Evolutionary conservation across 2,888 invertebrate genomes (phyloP).

Genomic region (Acleris laterana): DNA sequence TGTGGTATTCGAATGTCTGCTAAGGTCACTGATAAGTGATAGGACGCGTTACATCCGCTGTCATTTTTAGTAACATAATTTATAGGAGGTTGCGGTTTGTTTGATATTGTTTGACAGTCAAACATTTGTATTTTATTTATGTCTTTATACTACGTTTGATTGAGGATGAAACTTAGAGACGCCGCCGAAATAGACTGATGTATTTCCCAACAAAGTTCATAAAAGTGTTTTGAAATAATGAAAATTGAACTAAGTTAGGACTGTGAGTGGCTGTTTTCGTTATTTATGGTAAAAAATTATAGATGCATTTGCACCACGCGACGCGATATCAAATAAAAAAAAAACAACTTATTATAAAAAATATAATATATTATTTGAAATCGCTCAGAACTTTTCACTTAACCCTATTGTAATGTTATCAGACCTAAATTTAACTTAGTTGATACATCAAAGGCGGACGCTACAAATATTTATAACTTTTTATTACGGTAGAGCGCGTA

Average conservation of each 20-base stretch:
- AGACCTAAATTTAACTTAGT: constrained; percentile 19
- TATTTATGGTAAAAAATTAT: too few species aligned
- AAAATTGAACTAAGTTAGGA: too few species aligned
- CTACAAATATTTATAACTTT: constrained; percentile 1
- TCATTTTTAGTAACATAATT: not conserved
- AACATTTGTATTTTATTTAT: too few species aligned
- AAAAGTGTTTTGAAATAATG: too few species aligned
- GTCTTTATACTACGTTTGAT: too few species aligned
- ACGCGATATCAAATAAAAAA: too few species aligned
- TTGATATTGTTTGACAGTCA: not conserved
- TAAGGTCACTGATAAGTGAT: constrained; percentile 36
- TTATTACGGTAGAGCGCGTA: not conserved
- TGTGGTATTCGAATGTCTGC: constrained; percentile 13
- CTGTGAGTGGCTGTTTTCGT: too few species aligned
- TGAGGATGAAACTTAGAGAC: too few species aligned
- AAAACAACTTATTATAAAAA: not conserved
- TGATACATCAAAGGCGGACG: constrained; percentile 26
- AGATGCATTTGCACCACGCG: too few species aligned
- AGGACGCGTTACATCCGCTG: constrained; percentile 33
- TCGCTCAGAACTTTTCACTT: constrained; percentile 1
- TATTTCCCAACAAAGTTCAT: too few species aligned
- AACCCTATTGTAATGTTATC: constrained; percentile 10
- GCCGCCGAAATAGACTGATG: too few species aligned
- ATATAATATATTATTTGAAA: not conserved
- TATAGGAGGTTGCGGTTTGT: constrained; percentile 1